These are phyloP conservation scores for Zoanthus sociatus DNA, from an alignment of 92 coral and sea anemone species.

Conservation along the genomic window DNA sequence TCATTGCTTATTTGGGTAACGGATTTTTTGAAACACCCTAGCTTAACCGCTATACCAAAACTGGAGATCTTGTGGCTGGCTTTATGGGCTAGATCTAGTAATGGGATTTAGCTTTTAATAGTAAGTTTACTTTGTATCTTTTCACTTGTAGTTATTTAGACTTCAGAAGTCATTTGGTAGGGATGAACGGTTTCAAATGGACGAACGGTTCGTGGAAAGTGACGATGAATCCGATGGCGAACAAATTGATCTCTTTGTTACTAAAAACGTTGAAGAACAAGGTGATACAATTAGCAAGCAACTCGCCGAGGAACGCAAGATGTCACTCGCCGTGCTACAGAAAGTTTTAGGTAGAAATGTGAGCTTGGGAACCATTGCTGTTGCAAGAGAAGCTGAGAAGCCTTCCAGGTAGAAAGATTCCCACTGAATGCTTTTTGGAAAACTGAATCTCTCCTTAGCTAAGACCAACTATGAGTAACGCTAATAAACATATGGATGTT, in stretches of 20 bases:
- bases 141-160: constrained; percentile 77
- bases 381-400: background rate
- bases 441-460: too few species aligned
- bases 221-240: constrained; percentile 70
- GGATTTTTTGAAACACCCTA: too few species aligned
- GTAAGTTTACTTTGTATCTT: background rate
- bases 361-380: constrained; percentile 6
- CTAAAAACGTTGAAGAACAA: background rate
- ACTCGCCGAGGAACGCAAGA: constrained; percentile 75
- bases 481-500: too few species aligned
- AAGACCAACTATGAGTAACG: too few species aligned
- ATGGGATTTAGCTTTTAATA: background rate
- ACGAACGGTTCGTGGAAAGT: constrained; percentile 85
- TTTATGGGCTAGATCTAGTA: background rate
- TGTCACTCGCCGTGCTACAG: constrained; percentile 85
- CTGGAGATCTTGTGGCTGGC: background rate
- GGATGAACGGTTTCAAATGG: constrained; percentile 89
- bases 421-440: too few species aligned
- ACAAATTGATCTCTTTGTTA: constrained; percentile 26
- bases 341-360: constrained; percentile 72
- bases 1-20: too few species aligned
- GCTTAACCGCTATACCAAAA: too few species aligned
- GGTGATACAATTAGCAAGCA: constrained; percentile 70
- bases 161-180: constrained; percentile 89
- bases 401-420: background rate